Base-by-base conservation (phyloP, 2,797 vertebrate genomes). In the Myioborus miniatus region DNA sequence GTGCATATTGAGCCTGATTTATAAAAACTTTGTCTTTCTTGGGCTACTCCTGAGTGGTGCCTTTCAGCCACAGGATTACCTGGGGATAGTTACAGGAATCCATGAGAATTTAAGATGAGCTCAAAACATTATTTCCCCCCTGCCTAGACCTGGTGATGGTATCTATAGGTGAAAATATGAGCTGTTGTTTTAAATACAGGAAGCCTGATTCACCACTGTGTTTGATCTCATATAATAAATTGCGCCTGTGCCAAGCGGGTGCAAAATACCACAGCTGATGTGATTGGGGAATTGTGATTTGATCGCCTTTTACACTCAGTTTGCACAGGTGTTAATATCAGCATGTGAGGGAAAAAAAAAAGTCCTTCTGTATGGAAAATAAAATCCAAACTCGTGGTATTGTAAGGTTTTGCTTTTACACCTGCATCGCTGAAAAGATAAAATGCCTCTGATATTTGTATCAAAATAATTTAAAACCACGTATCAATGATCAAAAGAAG, bases 221-320 rank as follows among this genome's bases (percentile, higher is more conserved):
- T 89, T 96, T 94, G 89, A 94, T 90, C 77, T 96, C 85, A 53
- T 91, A 78, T 80, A 93, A 94, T 96, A 93, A 94, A 95, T 94
- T 94, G 91, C 88, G 62, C 92, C 80, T 95, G 83, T 90, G 94
- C 89, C 83, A 84, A 77, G 77, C 1, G 70, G 69, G 91, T 96
- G 64, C 86, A 93, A 90, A 95, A 89, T 91, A 68, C 50, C 91
- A 90, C 80, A 0, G 34, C 83, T 72, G 89, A 89, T 94, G 71
- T 83, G 77, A 84, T n/a, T 55, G 85, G 93, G 93, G 91, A 96
- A 93, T 96, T 96, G 95, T 83, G 93, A 91, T 84, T 94, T 89
- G 80, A 82, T 94, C 1, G 0, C 5, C 0, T 94, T 95, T 93
- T 94, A 71, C 80, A 64, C 80, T 84, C 77, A 14, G 94, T 96